A percentile compares a stretch with the other conserved stretches of the same genome.
Evolutionary conservation across 2,797 vertebrate genomes (phyloP).

Genomic region (Spondyliosoma cantharus): DNA sequence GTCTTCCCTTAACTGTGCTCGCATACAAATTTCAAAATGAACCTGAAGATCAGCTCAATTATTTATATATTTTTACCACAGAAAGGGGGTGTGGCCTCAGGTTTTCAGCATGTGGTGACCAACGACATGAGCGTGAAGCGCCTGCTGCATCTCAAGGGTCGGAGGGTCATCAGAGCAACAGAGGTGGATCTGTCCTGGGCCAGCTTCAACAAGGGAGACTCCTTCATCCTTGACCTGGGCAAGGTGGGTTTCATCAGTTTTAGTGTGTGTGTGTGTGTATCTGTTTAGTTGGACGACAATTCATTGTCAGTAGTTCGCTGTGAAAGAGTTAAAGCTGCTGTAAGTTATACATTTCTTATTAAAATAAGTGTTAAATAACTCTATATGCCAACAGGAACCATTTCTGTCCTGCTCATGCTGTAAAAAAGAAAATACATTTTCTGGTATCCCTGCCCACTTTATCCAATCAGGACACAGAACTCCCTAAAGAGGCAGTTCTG

Average conservation of each 20-base stretch:
- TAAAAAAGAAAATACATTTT: too few species aligned
- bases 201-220: slow-evolving; percentile 87
- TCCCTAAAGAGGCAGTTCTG: too few species aligned
- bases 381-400: too few species aligned
- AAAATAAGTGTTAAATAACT: too few species aligned
- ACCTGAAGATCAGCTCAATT: neutral
- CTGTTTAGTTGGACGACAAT: neutral
- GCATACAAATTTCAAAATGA: neutral
- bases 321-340: too few species aligned
- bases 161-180: slow-evolving; percentile 81
- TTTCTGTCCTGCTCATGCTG: too few species aligned
- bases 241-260: slow-evolving; percentile 60
- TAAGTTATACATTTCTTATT: too few species aligned
- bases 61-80: slow-evolving; percentile 42
- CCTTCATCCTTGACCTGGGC: slow-evolving; percentile 86
- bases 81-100: slow-evolving; percentile 86
- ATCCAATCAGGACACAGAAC: too few species aligned
- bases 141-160: slow-evolving; percentile 86
- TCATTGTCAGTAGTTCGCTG: too few species aligned
- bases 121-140: slow-evolving; percentile 72
- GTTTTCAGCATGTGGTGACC: slow-evolving; percentile 82
- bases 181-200: slow-evolving; percentile 82
- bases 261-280: slow-evolving; percentile 1
- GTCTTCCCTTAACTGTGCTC: neutral
- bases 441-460: too few species aligned